A percentile compares a stretch with the other conserved stretches of the same genome.
Conservation (phyloP, 1,140 invertebrate species). For the Caenorhabditis tropicalis region DNA sequence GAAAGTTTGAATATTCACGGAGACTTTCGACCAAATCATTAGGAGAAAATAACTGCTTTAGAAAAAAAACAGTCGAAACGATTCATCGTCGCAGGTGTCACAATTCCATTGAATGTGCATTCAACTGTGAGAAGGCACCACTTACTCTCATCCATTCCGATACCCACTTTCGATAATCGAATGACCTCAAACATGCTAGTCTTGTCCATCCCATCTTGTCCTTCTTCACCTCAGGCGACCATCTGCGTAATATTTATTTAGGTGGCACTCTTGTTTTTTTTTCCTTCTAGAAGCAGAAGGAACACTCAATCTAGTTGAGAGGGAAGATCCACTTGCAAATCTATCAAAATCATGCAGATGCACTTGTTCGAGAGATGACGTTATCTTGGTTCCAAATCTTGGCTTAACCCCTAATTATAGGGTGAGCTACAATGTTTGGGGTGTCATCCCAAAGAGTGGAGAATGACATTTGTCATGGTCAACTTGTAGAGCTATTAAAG, state of each 20-base stretch:
- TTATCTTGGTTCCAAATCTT: constrained; percentile 19
- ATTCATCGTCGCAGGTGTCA: constrained; percentile 22
- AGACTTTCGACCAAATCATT: too few relatives aligned
- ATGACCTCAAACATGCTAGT: constrained; percentile 40
- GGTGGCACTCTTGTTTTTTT: neutral
- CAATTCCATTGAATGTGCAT: constrained; percentile 29
- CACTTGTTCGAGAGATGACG: neutral
- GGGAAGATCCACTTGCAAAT: constrained; percentile 4
- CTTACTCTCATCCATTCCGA: constrained; percentile 26
- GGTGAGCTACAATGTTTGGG: neutral
- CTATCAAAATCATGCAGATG: constrained; percentile 33
- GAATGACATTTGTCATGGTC: constrained; percentile 13
- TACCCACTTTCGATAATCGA: constrained; percentile 36
- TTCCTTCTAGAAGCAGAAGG: neutral
- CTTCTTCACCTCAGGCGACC: constrained; percentile 12
- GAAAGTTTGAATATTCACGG: too few relatives aligned
- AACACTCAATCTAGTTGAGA: constrained; percentile 17
- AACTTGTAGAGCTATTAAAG: neutral
- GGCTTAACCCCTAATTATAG: constrained; percentile 31
- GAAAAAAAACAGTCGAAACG: neutral
- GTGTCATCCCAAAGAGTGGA: constrained; percentile 26
- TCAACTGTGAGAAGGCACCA: constrained; percentile 13
- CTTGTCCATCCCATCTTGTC: neutral
- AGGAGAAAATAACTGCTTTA: too few relatives aligned
- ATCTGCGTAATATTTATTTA: constrained; percentile 45